phyloP scores from a whole-genome alignment of 2,888 invertebrate species.

The Ectropis crepuscularia region DNA sequence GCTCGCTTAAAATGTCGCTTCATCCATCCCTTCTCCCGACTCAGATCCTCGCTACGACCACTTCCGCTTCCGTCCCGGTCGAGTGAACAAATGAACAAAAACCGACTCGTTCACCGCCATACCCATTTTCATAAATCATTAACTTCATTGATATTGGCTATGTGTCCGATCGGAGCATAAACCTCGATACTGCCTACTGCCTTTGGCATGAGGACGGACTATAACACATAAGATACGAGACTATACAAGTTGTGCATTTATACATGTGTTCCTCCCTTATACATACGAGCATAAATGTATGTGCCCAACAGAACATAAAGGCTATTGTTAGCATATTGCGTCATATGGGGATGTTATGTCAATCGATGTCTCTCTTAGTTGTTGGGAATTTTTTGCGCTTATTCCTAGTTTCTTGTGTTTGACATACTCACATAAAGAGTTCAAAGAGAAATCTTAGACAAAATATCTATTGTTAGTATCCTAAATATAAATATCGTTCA shows the following conservation, averaged over 20 bases:
- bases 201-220: constrained; percentile 17
- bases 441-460: too few relatives aligned
- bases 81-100: constrained; percentile 25
- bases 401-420: too few relatives aligned
- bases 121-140: constrained; percentile 33
- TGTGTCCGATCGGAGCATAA: constrained; percentile 24
- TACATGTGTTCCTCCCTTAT: not conserved
- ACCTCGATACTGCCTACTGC: constrained; percentile 9
- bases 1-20: not conserved
- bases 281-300: constrained; percentile 2
- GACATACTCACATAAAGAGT: too few relatives aligned
- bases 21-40: not conserved
- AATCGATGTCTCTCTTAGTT: constrained; percentile 4
- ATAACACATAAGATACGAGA: constrained; percentile 12
- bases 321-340: constrained; percentile 20
- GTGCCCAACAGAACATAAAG: constrained; percentile 5
- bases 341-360: constrained; percentile 12
- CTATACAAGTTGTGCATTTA: constrained; percentile 10
- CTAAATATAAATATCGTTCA: too few relatives aligned
- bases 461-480: too few relatives aligned
- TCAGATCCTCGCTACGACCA: constrained; percentile 4
- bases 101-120: constrained; percentile 12
- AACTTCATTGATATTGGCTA: constrained; percentile 29
- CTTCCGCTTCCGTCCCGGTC: constrained; percentile 10
- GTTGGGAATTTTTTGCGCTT: not conserved